Evolutionary conservation across 2,888 invertebrate genomes (phyloP).

Genomic region (Mycogona germanica): DNA sequence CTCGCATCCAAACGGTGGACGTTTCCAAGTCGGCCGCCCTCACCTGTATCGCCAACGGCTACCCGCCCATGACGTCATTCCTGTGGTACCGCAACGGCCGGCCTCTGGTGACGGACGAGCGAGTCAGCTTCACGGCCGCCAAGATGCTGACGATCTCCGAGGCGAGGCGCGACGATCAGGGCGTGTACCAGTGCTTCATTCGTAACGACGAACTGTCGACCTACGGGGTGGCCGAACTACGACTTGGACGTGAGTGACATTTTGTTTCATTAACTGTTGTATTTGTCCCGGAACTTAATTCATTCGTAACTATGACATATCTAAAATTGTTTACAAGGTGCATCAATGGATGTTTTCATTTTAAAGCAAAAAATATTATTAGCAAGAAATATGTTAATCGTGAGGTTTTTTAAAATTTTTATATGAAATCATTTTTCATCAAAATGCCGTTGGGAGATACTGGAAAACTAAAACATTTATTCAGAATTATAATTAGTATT

Average conservation of each 20-base stretch:
- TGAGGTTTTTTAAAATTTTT: too few relatives aligned
- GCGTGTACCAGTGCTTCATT: constrained; percentile 15
- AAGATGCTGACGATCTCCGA: constrained; percentile 12
- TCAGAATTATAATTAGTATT: too few relatives aligned
- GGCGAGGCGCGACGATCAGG: constrained; percentile 13
- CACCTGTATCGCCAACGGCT: constrained; percentile 11
- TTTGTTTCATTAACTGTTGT: too few relatives aligned
- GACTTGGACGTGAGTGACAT: constrained; percentile 12
- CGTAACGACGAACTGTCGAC: constrained; percentile 1
- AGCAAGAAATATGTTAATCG: too few relatives aligned
- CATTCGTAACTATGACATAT: too few relatives aligned
- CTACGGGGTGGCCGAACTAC: constrained; percentile 8
- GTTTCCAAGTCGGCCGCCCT: constrained; percentile 10
- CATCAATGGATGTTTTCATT: too few relatives aligned
- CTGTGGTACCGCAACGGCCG: constrained; percentile 7
- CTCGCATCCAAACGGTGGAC: constrained; percentile 12
- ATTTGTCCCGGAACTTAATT: too few relatives aligned
- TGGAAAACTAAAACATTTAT: too few relatives aligned
- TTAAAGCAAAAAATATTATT: too few relatives aligned
- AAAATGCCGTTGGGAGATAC: too few relatives aligned
- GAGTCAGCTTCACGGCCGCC: constrained; percentile 14
- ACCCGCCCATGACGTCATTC: constrained; percentile 14
- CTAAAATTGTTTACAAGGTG: too few relatives aligned
- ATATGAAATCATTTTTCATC: too few relatives aligned
- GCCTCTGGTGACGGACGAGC: background rate